A percentile compares a stretch with the other conserved stretches of the same genome.
phyloP scores from a whole-genome alignment of 1,140 invertebrate genomes.

The Cephus cinctus region DNA sequence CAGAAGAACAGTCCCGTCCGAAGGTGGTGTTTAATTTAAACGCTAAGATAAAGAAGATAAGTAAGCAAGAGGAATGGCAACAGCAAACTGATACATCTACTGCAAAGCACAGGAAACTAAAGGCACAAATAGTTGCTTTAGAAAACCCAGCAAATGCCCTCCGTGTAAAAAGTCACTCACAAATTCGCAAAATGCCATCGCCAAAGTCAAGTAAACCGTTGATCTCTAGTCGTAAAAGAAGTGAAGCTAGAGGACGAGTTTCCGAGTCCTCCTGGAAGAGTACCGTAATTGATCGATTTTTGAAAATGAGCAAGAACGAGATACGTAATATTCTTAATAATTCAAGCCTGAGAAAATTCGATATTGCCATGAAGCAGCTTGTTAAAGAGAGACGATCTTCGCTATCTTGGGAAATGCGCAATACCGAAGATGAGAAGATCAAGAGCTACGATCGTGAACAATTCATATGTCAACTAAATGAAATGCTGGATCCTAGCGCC shows the following conservation, averaged over 20 bases:
- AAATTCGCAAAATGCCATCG: background rate
- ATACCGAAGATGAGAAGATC: conserved; percentile 45
- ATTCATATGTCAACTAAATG: conserved; percentile 50
- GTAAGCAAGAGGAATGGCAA: conserved; percentile 30
- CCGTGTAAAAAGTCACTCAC: background rate
- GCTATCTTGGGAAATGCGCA: conserved; percentile 41
- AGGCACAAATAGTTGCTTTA: background rate
- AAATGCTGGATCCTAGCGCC: conserved; percentile 49
- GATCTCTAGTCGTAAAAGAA: no score
- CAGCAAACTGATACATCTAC: conserved; percentile 21
- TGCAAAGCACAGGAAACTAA: background rate
- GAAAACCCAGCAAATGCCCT: background rate
- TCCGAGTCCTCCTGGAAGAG: conserved; percentile 45
- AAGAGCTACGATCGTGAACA: conserved; percentile 44
- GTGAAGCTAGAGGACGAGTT: no score
- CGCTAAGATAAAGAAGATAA: conserved; percentile 34
- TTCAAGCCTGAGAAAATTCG: conserved; percentile 49
- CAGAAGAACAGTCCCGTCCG: conserved; percentile 15
- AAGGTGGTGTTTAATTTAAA: conserved; percentile 43
- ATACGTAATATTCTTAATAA: conserved; percentile 54
- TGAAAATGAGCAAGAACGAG: conserved; percentile 54
- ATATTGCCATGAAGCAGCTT: conserved; percentile 52
- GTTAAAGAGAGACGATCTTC: conserved; percentile 45
- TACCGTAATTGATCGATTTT: conserved; percentile 45
- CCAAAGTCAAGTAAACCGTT: background rate